These are phyloP conservation scores for Drosophila equinoxialis DNA, from an alignment of 1,140 invertebrate genomes.

Conservation along the genomic window DNA sequence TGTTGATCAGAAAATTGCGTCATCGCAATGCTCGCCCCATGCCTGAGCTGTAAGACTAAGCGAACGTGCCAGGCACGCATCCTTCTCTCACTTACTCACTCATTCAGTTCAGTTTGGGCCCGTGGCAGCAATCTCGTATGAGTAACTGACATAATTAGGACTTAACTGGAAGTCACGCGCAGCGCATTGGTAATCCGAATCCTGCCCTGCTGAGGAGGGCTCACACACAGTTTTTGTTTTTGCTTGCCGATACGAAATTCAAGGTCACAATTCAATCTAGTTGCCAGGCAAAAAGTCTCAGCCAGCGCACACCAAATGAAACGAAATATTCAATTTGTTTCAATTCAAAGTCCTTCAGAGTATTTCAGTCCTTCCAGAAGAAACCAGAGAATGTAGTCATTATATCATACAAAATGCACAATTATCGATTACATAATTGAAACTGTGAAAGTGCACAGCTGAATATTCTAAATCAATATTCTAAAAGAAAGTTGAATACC, in stretches of 20 bases:
- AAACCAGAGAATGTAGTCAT: conserved; percentile 1
- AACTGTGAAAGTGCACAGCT: not conserved
- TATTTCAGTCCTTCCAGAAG: not conserved
- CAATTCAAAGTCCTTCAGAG: conserved; percentile 13
- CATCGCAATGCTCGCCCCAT: conserved; percentile 45
- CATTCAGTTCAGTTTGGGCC: conserved; percentile 19
- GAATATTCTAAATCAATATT: not conserved
- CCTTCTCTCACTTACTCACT: conserved; percentile 14
- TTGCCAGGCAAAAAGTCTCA: conserved; percentile 10
- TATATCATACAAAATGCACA: not conserved
- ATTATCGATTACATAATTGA: not conserved
- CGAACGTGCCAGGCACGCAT: conserved; percentile 73
- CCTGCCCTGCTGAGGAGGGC: conserved; percentile 27
- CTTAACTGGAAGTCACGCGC: conserved; percentile 78
- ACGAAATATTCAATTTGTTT: conserved; percentile 14
- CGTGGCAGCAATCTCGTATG: conserved; percentile 64
- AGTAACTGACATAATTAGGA: conserved; percentile 80
- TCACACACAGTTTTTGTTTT: not conserved
- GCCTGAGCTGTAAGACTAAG: not conserved
- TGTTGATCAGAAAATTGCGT: conserved; percentile 60
- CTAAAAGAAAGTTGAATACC: not conserved
- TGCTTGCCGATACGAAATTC: conserved; percentile 35
- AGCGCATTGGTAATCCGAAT: conserved; percentile 72
- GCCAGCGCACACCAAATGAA: conserved; percentile 1
- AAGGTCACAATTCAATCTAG: conserved; percentile 59